Evolutionary conservation across 2,113 vertebrate genomes (phyloP).

Genomic region (Lota lota): DNA sequence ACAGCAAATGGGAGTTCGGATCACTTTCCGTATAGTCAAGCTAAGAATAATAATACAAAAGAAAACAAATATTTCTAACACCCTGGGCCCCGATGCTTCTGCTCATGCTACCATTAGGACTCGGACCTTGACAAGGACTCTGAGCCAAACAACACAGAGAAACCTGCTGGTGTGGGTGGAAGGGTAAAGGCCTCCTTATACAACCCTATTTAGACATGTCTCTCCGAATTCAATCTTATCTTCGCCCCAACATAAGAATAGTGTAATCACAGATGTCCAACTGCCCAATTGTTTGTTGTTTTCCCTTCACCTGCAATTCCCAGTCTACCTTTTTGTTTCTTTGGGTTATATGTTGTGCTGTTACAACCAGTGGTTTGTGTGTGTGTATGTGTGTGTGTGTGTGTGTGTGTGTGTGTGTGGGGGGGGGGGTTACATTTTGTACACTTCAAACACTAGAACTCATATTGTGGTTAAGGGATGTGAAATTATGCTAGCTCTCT

Average conservation of each 20-base stretch:
- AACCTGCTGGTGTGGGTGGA: conserved; percentile 33
- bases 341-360: conserved; percentile 32
- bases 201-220: conserved; percentile 23
- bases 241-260: conserved; percentile 24
- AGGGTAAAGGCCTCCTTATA: conserved; percentile 34
- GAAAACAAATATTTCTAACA: conserved; percentile 28
- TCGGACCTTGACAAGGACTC: conserved; percentile 49
- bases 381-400: conserved; percentile 11
- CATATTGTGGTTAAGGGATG: conserved; percentile 25
- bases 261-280: conserved; percentile 31
- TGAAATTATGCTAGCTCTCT: conserved; percentile 17
- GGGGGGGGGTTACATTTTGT: neutral
- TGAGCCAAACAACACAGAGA: conserved; percentile 30
- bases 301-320: conserved; percentile 21
- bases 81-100: conserved; percentile 41
- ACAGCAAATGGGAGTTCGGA: conserved; percentile 35
- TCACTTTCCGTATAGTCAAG: conserved; percentile 4
- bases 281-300: conserved; percentile 6
- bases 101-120: conserved; percentile 35
- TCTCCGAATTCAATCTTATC: conserved; percentile 48
- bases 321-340: conserved; percentile 34
- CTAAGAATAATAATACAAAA: neutral
- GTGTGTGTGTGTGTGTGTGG: conserved; percentile 22
- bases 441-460: neutral
- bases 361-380: conserved; percentile 40